A percentile compares a stretch with the other conserved stretches of the same genome.
phyloP scores from a whole-genome alignment of 2,113 vertebrate genomes.

The Indicator maculatus region DNA sequence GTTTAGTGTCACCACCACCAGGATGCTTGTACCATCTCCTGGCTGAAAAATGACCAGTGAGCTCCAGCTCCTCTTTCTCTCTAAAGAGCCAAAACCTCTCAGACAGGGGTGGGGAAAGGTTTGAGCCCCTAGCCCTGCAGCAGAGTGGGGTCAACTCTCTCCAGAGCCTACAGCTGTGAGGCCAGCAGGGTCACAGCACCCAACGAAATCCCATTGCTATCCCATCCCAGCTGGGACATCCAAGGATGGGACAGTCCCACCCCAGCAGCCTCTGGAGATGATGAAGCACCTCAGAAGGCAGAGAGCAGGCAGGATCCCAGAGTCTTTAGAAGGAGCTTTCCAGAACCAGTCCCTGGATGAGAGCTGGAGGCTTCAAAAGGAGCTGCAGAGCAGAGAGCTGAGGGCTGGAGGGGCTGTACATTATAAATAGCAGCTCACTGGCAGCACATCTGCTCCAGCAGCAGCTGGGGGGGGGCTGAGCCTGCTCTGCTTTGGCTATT shows the following conservation, averaged over 20 bases:
- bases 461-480: constrained; percentile 46
- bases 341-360: constrained; percentile 64
- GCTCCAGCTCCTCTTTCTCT: not conserved
- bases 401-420: constrained; percentile 60
- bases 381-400: constrained; percentile 50
- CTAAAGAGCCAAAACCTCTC: not conserved
- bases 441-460: constrained; percentile 70
- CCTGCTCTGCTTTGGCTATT: constrained; percentile 51
- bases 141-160: not conserved
- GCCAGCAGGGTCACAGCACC: accelerated
- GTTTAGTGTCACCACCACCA: too few relatives aligned
- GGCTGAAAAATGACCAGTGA: too few relatives aligned
- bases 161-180: not conserved
- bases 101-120: not conserved
- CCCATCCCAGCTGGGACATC: not conserved
- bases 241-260: not conserved
- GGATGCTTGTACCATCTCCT: too few relatives aligned
- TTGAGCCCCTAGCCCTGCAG: not conserved
- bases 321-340: constrained; percentile 57
- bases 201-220: not conserved
- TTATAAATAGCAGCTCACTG: constrained; percentile 66
- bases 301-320: not conserved
- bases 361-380: constrained; percentile 67
- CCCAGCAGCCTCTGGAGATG: not conserved
- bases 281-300: not conserved